These are phyloP conservation scores for Columba janthina DNA, from an alignment of 2,113 vertebrate species.

Conservation along the genomic window DNA sequence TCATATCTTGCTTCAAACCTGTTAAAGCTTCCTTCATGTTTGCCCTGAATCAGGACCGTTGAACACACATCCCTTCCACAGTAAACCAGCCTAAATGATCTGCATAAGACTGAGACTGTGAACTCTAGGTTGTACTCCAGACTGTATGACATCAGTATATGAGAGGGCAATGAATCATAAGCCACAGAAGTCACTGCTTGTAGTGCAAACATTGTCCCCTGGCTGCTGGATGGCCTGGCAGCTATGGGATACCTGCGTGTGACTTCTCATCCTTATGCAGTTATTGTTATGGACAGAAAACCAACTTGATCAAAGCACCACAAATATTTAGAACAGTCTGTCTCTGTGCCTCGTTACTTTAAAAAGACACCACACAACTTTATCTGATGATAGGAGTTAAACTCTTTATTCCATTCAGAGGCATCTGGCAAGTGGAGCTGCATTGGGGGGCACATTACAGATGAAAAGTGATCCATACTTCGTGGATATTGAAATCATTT, in stretches of 20 bases:
- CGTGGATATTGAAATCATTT: constrained; percentile 79
- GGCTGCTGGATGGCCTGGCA: neutral
- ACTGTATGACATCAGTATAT: fast-evolving
- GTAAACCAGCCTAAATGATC: neutral
- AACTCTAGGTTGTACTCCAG: neutral
- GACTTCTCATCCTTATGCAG: neutral
- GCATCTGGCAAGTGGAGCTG: constrained; percentile 97
- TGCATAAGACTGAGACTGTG: neutral
- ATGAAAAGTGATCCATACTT: constrained; percentile 81
- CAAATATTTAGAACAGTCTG: neutral
- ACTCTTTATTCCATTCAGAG: constrained; percentile 93
- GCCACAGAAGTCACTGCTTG: neutral
- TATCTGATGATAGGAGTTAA: constrained; percentile 74
- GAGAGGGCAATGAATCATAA: neutral
- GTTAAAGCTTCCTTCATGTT: neutral
- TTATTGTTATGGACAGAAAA: neutral
- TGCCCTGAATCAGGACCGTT: neutral
- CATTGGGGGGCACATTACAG: constrained; percentile 89
- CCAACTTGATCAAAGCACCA: neutral
- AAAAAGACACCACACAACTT: constrained; percentile 39
- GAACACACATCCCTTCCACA: neutral
- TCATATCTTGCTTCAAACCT: neutral
- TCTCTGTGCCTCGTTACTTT: neutral
- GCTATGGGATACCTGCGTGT: neutral
- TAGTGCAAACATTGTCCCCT: neutral